Percentiles rank a stretch among this genome's conserved stretches.
phyloP scores from a whole-genome alignment of 2,797 vertebrate species.

The Chaetodon trifasciatus region DNA sequence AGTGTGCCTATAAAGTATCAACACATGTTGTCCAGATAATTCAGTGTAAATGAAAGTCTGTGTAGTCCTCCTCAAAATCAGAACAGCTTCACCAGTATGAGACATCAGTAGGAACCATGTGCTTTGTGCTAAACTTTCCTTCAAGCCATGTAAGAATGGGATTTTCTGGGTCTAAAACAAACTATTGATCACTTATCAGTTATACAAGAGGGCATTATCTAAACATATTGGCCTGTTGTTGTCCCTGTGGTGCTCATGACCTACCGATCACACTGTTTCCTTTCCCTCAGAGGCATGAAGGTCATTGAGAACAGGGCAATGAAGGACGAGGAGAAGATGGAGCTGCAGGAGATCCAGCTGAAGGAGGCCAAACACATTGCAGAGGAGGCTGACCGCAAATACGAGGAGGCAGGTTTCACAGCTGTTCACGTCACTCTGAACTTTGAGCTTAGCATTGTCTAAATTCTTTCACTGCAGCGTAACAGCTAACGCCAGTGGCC shows the following conservation, averaged over 20 bases:
- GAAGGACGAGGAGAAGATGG: conserved; percentile 99
- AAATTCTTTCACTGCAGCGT: background rate
- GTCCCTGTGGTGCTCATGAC: background rate
- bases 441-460: conserved; percentile 2
- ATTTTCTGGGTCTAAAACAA: background rate
- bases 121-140: background rate
- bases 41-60: background rate
- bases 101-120: background rate
- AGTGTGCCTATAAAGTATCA: background rate
- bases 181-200: background rate
- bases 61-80: background rate
- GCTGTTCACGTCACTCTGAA: conserved; percentile 31
- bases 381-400: conserved; percentile 99
- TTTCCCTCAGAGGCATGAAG: conserved; percentile 94
- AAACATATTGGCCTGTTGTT: background rate
- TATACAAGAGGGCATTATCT: background rate
- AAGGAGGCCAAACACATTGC: conserved; percentile 99
- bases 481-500: background rate
- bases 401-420: conserved; percentile 92
- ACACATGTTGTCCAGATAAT: background rate
- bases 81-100: background rate
- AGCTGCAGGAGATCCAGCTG: conserved; percentile 97
- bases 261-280: background rate
- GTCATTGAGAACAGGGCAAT: conserved; percentile 99
- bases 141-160: background rate